Evolutionary conservation across 2,888 invertebrate genomes (phyloP).

Genomic region (Lepidonotus clava): DNA sequence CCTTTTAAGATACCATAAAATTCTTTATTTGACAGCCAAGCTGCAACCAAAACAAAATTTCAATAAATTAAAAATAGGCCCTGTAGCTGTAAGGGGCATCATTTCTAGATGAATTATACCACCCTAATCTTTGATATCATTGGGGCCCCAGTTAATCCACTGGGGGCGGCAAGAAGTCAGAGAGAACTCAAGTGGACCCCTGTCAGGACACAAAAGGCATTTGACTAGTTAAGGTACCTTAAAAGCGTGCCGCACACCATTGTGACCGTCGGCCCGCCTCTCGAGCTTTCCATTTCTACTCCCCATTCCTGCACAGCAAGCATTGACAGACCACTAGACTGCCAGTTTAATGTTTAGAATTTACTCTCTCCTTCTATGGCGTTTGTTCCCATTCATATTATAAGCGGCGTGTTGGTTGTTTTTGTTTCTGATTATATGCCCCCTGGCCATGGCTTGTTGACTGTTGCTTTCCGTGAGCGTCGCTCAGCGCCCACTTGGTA

Average conservation of each 20-base stretch:
- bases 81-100: too few relatives aligned
- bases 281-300: background rate
- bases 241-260: background rate
- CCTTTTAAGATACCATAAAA: too few relatives aligned
- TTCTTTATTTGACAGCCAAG: too few relatives aligned
- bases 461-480: background rate
- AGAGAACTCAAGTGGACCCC: constrained; percentile 5
- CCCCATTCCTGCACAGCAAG: background rate
- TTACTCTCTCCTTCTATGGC: too few relatives aligned
- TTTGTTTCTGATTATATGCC: constrained; percentile 6
- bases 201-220: too few relatives aligned
- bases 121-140: too few relatives aligned
- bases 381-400: background rate
- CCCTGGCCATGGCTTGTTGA: background rate
- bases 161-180: background rate
- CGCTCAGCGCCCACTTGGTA: background rate
- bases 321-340: background rate
- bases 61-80: too few relatives aligned
- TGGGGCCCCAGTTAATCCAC: too few relatives aligned
- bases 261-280: background rate
- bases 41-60: too few relatives aligned
- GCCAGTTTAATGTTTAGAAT: background rate
- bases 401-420: background rate
- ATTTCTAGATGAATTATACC: too few relatives aligned
- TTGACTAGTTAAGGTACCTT: too few relatives aligned